Base-by-base conservation (phyloP, 2,113 vertebrate genomes). In the Pollachius pollachius region DNA sequence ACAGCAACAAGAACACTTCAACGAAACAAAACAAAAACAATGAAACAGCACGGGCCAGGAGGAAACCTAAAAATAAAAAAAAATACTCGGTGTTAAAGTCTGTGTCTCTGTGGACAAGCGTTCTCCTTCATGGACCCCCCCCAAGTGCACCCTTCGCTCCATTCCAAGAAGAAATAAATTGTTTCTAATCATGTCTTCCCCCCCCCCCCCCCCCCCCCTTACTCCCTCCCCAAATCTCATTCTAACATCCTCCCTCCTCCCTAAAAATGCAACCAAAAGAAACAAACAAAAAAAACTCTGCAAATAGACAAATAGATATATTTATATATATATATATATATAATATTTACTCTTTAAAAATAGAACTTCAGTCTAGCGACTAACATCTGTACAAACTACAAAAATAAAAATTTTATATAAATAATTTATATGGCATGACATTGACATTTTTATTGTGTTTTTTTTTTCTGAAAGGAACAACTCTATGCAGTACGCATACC, bases 341-440 rank as follows among this genome's bases (percentile, higher is more conserved):
- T 95, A 94, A 94, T 93, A 94, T 94, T 93, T 92, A 95, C 92
- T 97, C 93, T 96, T 95, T 94, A 95, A 97, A 96, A 97, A 96
- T 93, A 96, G 92, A 94, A 93, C 92, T 95, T 95, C 94, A 88
- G 91, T 94, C 92, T 92, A 91, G 86, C 82, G 89, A 93, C 94
- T 94, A 94, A 90, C 90, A 94, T 92, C 93, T 95, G 93, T 95
- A 94, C 93, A 94, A 91, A 94, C 93, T 96, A 97, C 93, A 97
- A 97, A 97, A 97, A 96, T 96, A 97, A 94, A 96, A 83, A 85
- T 92, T 93, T 91, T 64, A 94, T 96, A 95, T 97, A 96, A 97
- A 97, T 96, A 96, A 97, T 90, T 95, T 95, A 94, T 89, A 93
- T 93, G 93, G 92, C 90, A 92, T 91, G 91, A 91, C 89, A 92